Base-by-base conservation (phyloP, 2,113 vertebrate genomes). In the Siniperca knerii region DNA sequence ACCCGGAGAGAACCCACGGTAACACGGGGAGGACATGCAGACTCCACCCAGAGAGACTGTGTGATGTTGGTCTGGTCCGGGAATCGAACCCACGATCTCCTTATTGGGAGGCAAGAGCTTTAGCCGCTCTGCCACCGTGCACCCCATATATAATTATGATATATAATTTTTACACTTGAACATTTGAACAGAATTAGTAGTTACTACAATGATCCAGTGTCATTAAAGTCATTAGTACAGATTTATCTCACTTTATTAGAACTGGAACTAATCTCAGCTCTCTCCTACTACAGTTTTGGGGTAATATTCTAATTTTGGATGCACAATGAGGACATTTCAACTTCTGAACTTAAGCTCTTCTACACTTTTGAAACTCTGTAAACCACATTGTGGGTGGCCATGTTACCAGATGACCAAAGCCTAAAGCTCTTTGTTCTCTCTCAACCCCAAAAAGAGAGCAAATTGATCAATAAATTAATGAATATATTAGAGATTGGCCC, bases 391-490 rank as follows among this genome's bases (percentile, higher is more conserved):
- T 71, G 46, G 48, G 15, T 20, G 75, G 23, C 23, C 61, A 62
- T 73, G 33, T 77, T 52, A 35, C 58, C 73, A 64, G 57, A 60
- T 60, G 23, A 23, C 37, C 65, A 62, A 70, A 76, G 13, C 29
- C 46, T 79, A 23, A 73, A 65, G 35, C 72, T 83, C 77, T 87
- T 91, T 90, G 72, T 87, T 90, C 46, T 84, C 25, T 42, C 55
- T 46, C 78, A 62, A 52, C 60, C 54, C 67, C 68, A 76, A 86
- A 87, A 79, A 74, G 8, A 46, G 50, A 77, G 33, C 23, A 79
- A 86, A 77, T 8, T 73, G 82, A 94, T 95, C 93, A 93, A 95
- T 95, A 95, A 83, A 93, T 90, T 44, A 93, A 95, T 96, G 91
- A 93, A 96, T 93, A 93, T 83, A 92, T 95, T 81, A 91, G 85